These are phyloP conservation scores for Cnemophilus loriae DNA, from an alignment of 2,113 vertebrate genomes.

Conservation along the genomic window DNA sequence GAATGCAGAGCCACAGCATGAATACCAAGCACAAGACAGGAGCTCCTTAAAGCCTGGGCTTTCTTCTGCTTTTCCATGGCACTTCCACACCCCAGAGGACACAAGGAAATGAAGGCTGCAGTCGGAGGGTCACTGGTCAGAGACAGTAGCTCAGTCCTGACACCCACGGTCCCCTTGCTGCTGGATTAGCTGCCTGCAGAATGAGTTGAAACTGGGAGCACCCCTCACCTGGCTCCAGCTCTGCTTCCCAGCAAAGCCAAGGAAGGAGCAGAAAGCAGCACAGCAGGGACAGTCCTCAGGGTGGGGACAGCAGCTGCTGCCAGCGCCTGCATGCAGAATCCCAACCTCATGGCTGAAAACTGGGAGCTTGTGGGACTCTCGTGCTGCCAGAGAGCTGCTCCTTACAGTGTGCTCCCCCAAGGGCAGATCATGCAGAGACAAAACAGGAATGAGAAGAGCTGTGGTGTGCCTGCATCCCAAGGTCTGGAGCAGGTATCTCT, in stretches of 20 bases:
- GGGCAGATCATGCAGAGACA: background rate
- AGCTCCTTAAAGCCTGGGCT: background rate
- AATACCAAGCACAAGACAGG: background rate
- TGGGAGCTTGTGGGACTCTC: background rate
- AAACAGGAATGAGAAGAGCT: background rate
- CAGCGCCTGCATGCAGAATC: background rate
- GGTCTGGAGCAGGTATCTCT: background rate
- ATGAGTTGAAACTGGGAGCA: background rate
- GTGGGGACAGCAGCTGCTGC: background rate
- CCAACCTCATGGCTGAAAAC: background rate
- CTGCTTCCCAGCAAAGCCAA: background rate
- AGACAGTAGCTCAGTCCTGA: background rate
- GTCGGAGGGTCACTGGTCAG: background rate
- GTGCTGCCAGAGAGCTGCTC: background rate
- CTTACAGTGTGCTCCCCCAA: background rate
- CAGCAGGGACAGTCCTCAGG: too few species aligned
- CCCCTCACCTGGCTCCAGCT: background rate
- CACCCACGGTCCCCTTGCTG: fast-evolving
- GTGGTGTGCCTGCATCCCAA: background rate
- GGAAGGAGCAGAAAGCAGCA: background rate
- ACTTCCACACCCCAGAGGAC: background rate
- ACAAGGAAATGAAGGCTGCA: background rate
- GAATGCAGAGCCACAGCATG: background rate
- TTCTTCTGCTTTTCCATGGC: background rate
- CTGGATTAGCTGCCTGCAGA: background rate